phyloP scores from a whole-genome alignment of 2,797 vertebrate species.

The Lates japonicus region DNA sequence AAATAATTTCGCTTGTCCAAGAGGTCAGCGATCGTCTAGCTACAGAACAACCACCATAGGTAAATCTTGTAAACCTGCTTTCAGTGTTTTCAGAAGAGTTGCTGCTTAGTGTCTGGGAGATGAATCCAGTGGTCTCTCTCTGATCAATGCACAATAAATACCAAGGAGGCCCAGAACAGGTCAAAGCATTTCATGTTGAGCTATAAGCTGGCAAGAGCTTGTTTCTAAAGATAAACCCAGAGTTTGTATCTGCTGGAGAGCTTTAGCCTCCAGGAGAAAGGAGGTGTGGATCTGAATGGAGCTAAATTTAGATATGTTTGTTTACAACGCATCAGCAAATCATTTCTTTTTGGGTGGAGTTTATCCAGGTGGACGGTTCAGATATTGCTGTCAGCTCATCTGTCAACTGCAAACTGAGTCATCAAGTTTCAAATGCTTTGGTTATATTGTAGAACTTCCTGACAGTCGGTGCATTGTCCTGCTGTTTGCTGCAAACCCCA shows the following conservation, averaged over 20 bases:
- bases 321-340: constrained; percentile 11
- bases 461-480: constrained; percentile 39
- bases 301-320: constrained; percentile 45
- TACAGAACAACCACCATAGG: no score
- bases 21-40: neutral
- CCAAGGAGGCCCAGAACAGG: constrained; percentile 1
- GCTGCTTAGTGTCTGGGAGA: neutral
- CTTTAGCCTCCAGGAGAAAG: constrained; percentile 23
- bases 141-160: neutral
- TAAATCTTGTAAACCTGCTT: neutral
- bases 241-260: constrained; percentile 2
- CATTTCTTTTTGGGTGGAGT: constrained; percentile 13
- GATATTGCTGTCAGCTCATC: constrained; percentile 7
- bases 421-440: constrained; percentile 25
- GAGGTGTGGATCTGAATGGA: neutral
- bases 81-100: neutral
- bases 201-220: constrained; percentile 19
- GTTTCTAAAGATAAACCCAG: constrained; percentile 7
- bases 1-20: neutral
- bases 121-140: neutral
- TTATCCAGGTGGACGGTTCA: neutral
- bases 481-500: constrained; percentile 29
- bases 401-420: constrained; percentile 35
- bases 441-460: constrained; percentile 22
- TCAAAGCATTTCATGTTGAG: neutral